These are phyloP conservation scores for Falco novaeseelandiae DNA, from an alignment of 2,797 vertebrate species.

Conservation along the genomic window DNA sequence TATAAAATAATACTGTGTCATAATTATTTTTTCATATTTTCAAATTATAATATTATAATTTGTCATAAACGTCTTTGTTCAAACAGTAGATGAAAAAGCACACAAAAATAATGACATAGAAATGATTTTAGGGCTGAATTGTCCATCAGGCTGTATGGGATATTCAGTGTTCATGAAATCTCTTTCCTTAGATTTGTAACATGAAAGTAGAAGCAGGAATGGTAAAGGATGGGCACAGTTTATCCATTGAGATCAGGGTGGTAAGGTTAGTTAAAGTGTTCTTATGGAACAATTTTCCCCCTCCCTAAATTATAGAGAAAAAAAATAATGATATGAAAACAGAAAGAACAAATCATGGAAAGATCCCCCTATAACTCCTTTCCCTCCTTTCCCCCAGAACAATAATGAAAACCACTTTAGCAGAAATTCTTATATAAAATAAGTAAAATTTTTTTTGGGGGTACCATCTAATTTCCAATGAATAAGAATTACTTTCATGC, in stretches of 20 bases:
- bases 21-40: too few species aligned
- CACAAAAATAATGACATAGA: not conserved
- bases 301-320: not conserved
- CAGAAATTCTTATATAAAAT: constrained; percentile 67
- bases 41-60: too few species aligned
- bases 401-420: constrained; percentile 36
- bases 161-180: not conserved
- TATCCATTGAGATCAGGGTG: not conserved
- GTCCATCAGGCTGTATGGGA: not conserved
- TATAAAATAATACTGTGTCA: too few species aligned
- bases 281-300: not conserved
- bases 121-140: not conserved
- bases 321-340: not conserved
- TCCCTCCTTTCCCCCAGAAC: not conserved
- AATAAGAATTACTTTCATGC: constrained; percentile 80
- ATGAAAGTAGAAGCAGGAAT: not conserved
- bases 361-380: not conserved
- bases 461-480: constrained; percentile 80
- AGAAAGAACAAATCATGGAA: not conserved
- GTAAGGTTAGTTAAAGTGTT: not conserved
- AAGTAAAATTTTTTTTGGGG: constrained; percentile 54
- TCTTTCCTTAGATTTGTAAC: not conserved
- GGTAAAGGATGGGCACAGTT: not conserved
- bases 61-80: not conserved
- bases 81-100: not conserved